Conservation (phyloP, 2,888 invertebrate genomes). For the Balanococcus diminutus region DNA sequence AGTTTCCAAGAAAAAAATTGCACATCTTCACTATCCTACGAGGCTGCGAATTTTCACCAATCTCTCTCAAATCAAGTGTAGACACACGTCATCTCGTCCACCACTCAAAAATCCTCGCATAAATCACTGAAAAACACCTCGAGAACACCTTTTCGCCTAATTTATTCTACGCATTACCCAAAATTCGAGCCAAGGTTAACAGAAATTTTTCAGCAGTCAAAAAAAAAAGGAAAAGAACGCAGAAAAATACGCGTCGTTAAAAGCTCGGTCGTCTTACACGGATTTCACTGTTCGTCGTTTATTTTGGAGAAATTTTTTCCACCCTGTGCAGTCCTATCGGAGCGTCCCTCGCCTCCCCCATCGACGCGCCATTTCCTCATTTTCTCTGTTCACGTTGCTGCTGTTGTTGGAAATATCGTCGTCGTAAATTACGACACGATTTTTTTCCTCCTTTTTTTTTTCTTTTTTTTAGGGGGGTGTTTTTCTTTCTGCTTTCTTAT, state of each 20-base stretch:
- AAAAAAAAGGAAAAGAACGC: not conserved
- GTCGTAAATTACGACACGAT: not conserved
- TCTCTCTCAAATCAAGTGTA: no score
- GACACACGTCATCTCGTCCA: no score
- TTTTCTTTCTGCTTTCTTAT: no score
- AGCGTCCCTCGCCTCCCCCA: not conserved
- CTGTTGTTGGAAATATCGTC: not conserved
- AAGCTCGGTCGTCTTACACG: not conserved
- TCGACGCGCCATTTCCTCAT: not conserved
- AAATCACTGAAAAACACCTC: not conserved
- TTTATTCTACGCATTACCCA: not conserved
- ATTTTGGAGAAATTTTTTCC: not conserved
- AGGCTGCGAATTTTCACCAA: no score
- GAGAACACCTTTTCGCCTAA: not conserved
- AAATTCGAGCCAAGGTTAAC: not conserved
- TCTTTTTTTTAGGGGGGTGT: no score
- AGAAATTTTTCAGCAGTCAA: not conserved
- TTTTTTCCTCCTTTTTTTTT: not conserved
- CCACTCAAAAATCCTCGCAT: not conserved
- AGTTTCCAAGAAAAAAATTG: no score
- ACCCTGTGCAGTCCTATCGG: no score
- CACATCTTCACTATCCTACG: no score
- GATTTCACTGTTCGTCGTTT: conserved; percentile 2
- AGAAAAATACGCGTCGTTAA: conserved; percentile 1
- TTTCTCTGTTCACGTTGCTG: not conserved